These are phyloP conservation scores for Oligia fasciuncula DNA, from an alignment of 2,888 invertebrate species.

Conservation along the genomic window DNA sequence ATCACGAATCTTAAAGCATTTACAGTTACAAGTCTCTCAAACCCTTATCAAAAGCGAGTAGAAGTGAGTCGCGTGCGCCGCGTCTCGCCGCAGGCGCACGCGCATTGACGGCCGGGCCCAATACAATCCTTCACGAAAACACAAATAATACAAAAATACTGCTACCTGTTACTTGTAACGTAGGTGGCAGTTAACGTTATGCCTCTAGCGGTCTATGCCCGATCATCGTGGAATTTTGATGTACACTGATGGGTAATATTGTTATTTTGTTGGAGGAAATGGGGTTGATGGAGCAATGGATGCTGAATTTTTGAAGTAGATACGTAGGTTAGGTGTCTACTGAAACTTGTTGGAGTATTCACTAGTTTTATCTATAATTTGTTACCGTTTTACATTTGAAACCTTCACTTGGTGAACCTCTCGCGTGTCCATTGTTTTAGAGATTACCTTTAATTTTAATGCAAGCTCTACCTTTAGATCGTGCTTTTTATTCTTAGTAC, in stretches of 20 bases:
- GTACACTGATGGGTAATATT: conserved; percentile 22
- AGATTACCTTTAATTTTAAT: neutral
- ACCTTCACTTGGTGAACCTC: neutral
- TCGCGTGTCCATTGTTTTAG: neutral
- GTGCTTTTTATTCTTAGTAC: neutral
- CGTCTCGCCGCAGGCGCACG: conserved; percentile 57
- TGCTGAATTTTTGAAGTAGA: neutral
- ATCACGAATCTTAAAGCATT: conserved; percentile 28
- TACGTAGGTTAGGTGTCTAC: neutral
- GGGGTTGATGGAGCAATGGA: neutral
- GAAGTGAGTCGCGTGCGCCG: conserved; percentile 65
- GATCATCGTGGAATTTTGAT: conserved; percentile 42
- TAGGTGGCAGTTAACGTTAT: conserved; percentile 61
- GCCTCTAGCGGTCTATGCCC: conserved; percentile 56
- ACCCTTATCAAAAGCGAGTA: conserved; percentile 56
- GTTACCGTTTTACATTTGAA: neutral
- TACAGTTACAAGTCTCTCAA: conserved; percentile 54
- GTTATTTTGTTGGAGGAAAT: neutral
- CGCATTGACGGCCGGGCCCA: conserved; percentile 58
- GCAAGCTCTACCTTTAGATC: neutral
- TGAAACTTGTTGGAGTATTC: neutral
- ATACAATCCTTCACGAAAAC: conserved; percentile 61
- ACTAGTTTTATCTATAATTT: neutral
- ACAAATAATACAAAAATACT: conserved; percentile 66
- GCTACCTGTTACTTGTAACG: conserved; percentile 65